These are phyloP conservation scores for Aleiodes testaceus DNA, from an alignment of 2,888 invertebrate genomes.

Conservation along the genomic window DNA sequence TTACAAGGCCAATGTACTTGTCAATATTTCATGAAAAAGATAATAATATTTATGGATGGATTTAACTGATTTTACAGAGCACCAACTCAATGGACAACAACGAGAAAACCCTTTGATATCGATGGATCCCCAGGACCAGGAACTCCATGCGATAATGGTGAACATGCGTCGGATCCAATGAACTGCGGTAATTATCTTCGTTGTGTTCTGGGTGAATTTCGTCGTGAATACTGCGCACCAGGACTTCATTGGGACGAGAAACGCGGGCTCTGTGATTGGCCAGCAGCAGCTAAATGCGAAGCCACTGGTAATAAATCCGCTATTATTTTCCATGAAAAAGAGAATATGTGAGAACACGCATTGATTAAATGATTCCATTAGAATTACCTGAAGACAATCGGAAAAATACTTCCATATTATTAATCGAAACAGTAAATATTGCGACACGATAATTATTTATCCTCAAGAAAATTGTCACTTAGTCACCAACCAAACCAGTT, in stretches of 20 bases:
- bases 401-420: background rate
- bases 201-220: conserved; percentile 83
- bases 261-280: conserved; percentile 86
- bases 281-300: conserved; percentile 81
- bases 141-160: conserved; percentile 71
- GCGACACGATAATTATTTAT: background rate
- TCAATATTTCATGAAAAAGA: conserved; percentile 53
- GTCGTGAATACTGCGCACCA: conserved; percentile 84
- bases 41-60: background rate
- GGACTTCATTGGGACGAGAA: conserved; percentile 86
- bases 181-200: conserved; percentile 86
- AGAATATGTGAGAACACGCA: background rate
- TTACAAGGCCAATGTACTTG: no score
- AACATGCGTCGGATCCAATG: conserved; percentile 76
- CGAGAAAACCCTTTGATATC: conserved; percentile 73
- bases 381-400: no score
- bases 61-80: conserved; percentile 11
- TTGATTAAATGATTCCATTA: background rate
- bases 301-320: conserved; percentile 58
- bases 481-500: conserved; percentile 17
- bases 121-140: conserved; percentile 63
- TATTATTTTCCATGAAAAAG: background rate
- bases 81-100: conserved; percentile 66
- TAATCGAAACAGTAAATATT: conserved; percentile 1
- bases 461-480: conserved; percentile 1